These are phyloP conservation scores for Dendrophyllia cribrosa DNA, from an alignment of 64 coral and sea anemone species.

Conservation along the genomic window DNA sequence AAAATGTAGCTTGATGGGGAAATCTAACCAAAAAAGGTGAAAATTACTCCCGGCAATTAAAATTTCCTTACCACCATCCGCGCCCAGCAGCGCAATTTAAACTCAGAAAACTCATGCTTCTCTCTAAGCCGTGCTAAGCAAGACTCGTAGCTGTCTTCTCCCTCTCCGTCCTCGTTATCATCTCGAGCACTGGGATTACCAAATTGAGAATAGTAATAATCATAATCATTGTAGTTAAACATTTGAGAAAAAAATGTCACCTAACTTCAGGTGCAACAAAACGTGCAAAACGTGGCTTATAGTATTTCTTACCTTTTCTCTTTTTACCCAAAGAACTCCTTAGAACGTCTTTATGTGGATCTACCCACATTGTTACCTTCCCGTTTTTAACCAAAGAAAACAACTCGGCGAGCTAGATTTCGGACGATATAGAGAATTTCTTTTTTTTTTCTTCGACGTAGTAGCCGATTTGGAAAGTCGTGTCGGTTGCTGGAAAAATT, in stretches of 20 bases:
- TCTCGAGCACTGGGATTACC: not conserved
- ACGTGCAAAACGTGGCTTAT: not conserved
- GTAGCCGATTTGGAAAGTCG: conserved; percentile 3
- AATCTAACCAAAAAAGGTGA: not conserved
- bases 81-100: conserved; percentile 54
- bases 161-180: not conserved
- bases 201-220: not conserved
- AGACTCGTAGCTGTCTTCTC: conserved; percentile 13
- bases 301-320: conserved; percentile 22
- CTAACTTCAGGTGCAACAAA: not conserved
- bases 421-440: conserved; percentile 23
- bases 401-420: conserved; percentile 33
- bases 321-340: conserved; percentile 23
- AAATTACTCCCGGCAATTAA: conserved; percentile 16
- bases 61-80: conserved; percentile 55
- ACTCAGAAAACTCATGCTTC: conserved; percentile 42
- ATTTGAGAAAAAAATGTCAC: too few relatives aligned
- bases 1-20: not conserved
- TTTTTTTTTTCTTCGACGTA: conserved; percentile 27
- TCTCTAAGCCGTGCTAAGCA: not conserved
- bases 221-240: too few relatives aligned
- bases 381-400: conserved; percentile 44
- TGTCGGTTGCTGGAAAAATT: not conserved
- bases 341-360: conserved; percentile 2
- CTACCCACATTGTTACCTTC: conserved; percentile 39